Evolutionary conservation across 2,113 vertebrate species (phyloP), one percentile per base, ranked within the genome.

Genomic region (Alethe castanea): DNA sequence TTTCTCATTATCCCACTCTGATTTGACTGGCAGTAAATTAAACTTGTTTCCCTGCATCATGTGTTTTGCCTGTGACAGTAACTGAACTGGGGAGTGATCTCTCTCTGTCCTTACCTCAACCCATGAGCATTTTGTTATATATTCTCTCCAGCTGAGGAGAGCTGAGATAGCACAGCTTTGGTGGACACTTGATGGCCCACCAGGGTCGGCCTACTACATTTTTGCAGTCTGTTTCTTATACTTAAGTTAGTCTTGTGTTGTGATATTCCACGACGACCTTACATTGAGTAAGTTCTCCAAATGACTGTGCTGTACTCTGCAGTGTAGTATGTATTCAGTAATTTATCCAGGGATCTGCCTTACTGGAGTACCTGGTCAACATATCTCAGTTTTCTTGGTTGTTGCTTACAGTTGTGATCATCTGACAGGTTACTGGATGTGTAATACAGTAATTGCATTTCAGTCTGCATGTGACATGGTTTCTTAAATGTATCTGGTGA

Each of bases 121-220:
- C 28, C n/a, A 20, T 0, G 0, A 65, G 18, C 25, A n/a, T 66
- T 65, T 54, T 45, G 9, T 42, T 71, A 2, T 10, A 2, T 57
- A 87, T 81, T 52, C 47, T 66, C 7, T n/a, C 8, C 9, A 11
- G 40, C 66, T 84, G 47, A n/a, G 35, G 26, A 65, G 18, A 23
- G 22, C n/a, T 36, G 31, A 29, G n/a, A 11, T 12, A 22, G 26
- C 14, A 0, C 5, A 14, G 19, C 28, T 88, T 50, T 56, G 31
- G 26, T 54, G 35, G 25, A n/a, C 14, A 40, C 3, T 36, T 40
- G 8, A 12, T 6, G 3, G 33, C 23, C 23, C 38, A 44, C 26
- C 38, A 72, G 13, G 26, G 31, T 79, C 35, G 56, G 14, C 14
- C 9, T 47, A 62, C 19, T 19, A 26, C 19, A 52, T 59, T 86